phyloP scores from a whole-genome alignment of 1,140 invertebrate species.

The Bombus consobrinus region DNA sequence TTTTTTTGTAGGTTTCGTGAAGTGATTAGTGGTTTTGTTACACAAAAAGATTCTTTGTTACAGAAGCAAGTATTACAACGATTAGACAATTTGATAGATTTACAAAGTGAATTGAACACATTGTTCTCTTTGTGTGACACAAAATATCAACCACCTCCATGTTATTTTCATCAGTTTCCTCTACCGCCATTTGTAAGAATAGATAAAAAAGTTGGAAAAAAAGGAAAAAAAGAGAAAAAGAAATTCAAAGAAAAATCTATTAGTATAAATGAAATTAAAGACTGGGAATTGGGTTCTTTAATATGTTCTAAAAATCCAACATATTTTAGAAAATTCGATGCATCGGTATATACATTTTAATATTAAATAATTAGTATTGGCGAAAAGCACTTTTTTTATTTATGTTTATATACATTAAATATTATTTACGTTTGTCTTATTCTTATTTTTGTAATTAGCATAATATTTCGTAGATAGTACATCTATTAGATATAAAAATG shows the following conservation, averaged over 20 bases:
- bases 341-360: conserved; percentile 66
- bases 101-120: conserved; percentile 83
- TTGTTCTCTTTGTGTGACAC: conserved; percentile 78
- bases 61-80: conserved; percentile 84
- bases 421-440: neutral
- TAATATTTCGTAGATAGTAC: conserved; percentile 68
- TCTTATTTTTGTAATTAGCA: conserved; percentile 7
- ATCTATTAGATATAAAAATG: conserved; percentile 75
- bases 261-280: conserved; percentile 69
- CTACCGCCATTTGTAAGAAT: conserved; percentile 73
- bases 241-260: conserved; percentile 53
- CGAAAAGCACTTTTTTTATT: neutral
- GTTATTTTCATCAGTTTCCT: conserved; percentile 82
- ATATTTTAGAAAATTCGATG: conserved; percentile 79
- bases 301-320: conserved; percentile 78
- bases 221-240: conserved; percentile 69
- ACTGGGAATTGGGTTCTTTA: conserved; percentile 74
- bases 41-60: conserved; percentile 84
- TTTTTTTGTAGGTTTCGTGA: conserved; percentile 86
- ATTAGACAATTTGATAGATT: conserved; percentile 84
- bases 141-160: conserved; percentile 85
- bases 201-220: conserved; percentile 74
- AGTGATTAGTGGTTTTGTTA: conserved; percentile 90
- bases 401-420: neutral
- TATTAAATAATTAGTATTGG: too few relatives aligned